Evolutionary conservation across 30 jellyfish, hydroid and myxozoan species (phyloP), one percentile per base, ranked within the genome.

Genomic region (Chironex yamaguchii): DNA sequence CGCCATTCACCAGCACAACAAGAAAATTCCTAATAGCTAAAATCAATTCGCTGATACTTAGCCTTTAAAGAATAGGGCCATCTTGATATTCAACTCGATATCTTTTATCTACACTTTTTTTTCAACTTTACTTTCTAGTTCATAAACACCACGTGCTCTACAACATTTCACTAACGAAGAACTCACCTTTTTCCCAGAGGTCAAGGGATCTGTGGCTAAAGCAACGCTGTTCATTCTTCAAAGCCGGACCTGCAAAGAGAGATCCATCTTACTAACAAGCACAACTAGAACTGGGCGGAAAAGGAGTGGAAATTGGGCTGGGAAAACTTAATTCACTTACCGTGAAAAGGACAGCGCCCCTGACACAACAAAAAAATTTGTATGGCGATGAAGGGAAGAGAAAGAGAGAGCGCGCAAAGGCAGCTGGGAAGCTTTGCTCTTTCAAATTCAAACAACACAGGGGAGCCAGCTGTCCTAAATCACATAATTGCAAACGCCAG

Each of bases 281-380:
- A 42, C 58, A 17, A 42, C 58, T 6, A 42, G 17, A 42, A 6
- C 9, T 42, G 58, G 58, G 58, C 58, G 58, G 58, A 42, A 42
- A 42, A 42, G 58, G 58, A 42, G 58, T 42, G 58, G 58, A 42
- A 9, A 17, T 42, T 6, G 58, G 58, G 58, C 58, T 42, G 58
- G 58, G 58, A 42, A 42, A 42, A 42, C 58, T 42, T 42, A 42
- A 42, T 42, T 42, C 58, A 42, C 58, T 42, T 42, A 42, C 58
- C 58, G 58, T 42, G 58, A 42, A 42, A 42, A 42, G 58, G 58
- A 42, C 58, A 42, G 58, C 58, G 58, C 58, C 58, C n/a, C 58
- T 42, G 58, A 42, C 58, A 42, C 58, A 42, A 42, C 58, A 42
- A 17, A 42, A 42, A 42, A 42, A n/a, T n/a, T 42, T 42, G 58